These are phyloP conservation scores for Alexandromys fortis DNA, from an alignment of 2,113 vertebrate species.

Conservation along the genomic window DNA sequence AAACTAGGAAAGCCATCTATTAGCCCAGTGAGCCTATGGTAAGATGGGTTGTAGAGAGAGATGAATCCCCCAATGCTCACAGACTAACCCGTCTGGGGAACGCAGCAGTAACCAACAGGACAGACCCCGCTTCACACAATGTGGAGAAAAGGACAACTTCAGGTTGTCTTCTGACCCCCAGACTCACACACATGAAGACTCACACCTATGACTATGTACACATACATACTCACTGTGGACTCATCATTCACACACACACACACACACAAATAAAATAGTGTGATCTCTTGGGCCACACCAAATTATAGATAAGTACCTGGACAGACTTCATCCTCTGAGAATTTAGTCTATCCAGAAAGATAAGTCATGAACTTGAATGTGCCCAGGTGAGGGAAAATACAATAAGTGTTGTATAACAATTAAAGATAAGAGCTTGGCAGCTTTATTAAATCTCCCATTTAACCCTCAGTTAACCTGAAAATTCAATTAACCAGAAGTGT, in stretches of 20 bases:
- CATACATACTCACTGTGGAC: not conserved
- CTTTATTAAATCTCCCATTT: constrained; percentile 73
- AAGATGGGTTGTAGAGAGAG: not conserved
- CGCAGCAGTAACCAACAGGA: not conserved
- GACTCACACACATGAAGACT: not conserved
- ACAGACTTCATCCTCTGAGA: not conserved
- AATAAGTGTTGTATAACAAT: constrained; percentile 51
- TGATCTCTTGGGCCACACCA: not conserved
- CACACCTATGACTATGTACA: not conserved
- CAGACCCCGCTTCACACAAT: not conserved
- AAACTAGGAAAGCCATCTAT: not conserved
- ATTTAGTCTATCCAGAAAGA: not conserved
- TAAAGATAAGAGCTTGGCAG: constrained; percentile 53
- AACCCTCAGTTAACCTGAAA: constrained; percentile 76
- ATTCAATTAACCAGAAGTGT: constrained; percentile 76
- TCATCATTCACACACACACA: not conserved
- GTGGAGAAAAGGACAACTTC: not conserved
- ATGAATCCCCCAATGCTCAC: not conserved
- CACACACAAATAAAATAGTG: not conserved
- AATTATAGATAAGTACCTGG: not conserved
- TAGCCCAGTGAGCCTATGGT: not conserved
- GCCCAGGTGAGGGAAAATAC: constrained; percentile 1
- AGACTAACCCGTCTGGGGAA: too few species aligned
- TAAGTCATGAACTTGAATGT: not conserved
- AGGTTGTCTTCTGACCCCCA: not conserved